A percentile compares a stretch with the other conserved stretches of the same genome.
phyloP scores from a whole-genome alignment of 2,888 invertebrate genomes.

The Byasa hedistus region DNA sequence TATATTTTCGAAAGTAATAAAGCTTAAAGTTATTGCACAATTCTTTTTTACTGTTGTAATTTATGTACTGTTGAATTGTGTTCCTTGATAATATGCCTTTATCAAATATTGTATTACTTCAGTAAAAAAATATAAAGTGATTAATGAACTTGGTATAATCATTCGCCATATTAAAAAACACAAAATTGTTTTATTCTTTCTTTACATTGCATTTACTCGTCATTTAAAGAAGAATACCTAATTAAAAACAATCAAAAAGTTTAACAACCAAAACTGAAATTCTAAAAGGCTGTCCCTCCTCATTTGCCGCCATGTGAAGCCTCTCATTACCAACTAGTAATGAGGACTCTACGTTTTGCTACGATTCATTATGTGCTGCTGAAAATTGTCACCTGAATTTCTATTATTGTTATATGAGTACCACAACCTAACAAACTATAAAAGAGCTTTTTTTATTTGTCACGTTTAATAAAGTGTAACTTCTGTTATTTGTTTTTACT shows the following conservation, averaged over 20 bases:
- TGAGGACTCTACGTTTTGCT: conserved; percentile 11
- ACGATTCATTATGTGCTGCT: conserved; percentile 14
- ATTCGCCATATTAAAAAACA: no score
- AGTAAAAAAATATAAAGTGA: not conserved
- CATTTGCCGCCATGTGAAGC: conserved; percentile 27
- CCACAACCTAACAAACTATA: not conserved
- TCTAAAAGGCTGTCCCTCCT: conserved; percentile 12
- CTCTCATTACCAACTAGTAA: conserved; percentile 27
- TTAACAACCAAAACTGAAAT: conserved; percentile 7
- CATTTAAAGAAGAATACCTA: no score
- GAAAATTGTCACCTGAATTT: conserved; percentile 17
- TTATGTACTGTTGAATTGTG: not conserved
- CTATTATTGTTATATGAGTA: conserved; percentile 5
- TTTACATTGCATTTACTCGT: no score
- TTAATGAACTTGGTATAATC: not conserved
- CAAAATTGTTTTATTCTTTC: no score
- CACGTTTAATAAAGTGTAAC: no score
- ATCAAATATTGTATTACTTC: not conserved
- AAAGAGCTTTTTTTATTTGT: no score
- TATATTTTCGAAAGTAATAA: not conserved
- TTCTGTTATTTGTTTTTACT: no score
- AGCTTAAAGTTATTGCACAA: not conserved
- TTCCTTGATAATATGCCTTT: not conserved
- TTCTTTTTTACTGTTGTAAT: not conserved
- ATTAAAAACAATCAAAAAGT: not conserved